Evolutionary conservation across 92 coral and sea anemone genomes (phyloP), one percentile per base, ranked within the genome.

Genomic region (Muricea muricata): DNA sequence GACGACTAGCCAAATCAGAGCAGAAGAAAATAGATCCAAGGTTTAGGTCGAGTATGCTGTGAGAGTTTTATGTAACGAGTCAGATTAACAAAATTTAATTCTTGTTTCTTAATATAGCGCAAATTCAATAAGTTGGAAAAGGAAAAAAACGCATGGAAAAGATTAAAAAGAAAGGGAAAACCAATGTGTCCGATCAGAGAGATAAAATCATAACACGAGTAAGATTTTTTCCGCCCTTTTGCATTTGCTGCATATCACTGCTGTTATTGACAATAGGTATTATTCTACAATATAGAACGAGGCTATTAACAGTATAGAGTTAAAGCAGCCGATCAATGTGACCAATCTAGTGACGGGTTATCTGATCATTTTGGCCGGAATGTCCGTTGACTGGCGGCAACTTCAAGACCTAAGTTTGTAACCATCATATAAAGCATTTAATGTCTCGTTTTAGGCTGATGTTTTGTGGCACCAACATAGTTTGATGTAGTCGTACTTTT

Each of bases 401-500:
- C n/a, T n/a, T n/a, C n/a, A n/a, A n/a, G n/a, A 74, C 80, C 17
- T 25, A 4, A 4, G 31, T 74, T 39, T 47, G 33, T 21, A 17
- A n/a, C n/a, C n/a, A n/a, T n/a, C 63, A 74, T 9, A 9, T 0
- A 15, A 6, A 42, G 54, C 42, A 30, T 67, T 35, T 30, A 0
- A 9, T 21, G 11, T 14, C 9, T 67, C 14, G n/a, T 78, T 55
- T 9, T 56, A 68, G 69, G 86, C 86, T 13, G 78, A 81, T 65
- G 42, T 81, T 39, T 47, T 81, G n/a, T 66, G 76, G 65, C 41
- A 54, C 10, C 77, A 81, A 20, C 66, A 81, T 24, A 33, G 70
- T 34, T 68, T 34, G 86, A 81, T 46, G 58, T 69, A 12, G 78
- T 81, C 45, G 79, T 68, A 7, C 78, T 81, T 0, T 81, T 29